Evolutionary conservation across 2,113 vertebrate species (phyloP).

Genomic region (Megatriorchis doriae): DNA sequence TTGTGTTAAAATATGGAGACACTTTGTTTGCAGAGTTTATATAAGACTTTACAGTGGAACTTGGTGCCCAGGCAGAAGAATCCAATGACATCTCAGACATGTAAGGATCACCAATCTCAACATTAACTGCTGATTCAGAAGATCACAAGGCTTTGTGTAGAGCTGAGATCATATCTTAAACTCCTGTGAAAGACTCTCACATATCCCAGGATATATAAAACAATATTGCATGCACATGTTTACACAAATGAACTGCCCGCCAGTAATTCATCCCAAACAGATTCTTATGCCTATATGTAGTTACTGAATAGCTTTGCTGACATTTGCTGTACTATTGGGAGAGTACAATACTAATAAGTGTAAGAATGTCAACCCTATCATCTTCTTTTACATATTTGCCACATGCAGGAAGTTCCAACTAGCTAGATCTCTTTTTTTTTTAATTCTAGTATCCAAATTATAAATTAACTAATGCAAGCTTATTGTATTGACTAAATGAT

Average conservation of each 20-base stretch:
- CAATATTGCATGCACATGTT: neutral
- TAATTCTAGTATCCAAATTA: neutral
- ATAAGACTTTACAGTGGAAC: neutral
- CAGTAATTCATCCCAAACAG: neutral
- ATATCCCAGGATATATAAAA: neutral
- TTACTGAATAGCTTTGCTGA: neutral
- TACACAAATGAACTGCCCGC: neutral
- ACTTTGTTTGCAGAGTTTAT: neutral
- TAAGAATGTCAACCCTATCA: neutral
- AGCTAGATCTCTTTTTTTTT: neutral
- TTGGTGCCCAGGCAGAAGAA: neutral
- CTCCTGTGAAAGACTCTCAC: neutral
- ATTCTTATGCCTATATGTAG: neutral
- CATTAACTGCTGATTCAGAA: neutral
- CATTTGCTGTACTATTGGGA: neutral
- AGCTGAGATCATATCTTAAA: neutral
- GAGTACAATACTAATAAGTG: neutral
- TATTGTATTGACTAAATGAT: neutral
- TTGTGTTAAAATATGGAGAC: neutral
- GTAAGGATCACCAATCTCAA: rapidly evolving
- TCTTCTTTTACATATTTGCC: neutral
- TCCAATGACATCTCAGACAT: neutral
- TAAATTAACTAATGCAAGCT: neutral
- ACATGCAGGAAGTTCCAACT: neutral
- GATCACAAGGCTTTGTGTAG: neutral